These are phyloP conservation scores for Poeciliopsis turrubarensis DNA, from an alignment of 2,113 vertebrate genomes.

Conservation along the genomic window DNA sequence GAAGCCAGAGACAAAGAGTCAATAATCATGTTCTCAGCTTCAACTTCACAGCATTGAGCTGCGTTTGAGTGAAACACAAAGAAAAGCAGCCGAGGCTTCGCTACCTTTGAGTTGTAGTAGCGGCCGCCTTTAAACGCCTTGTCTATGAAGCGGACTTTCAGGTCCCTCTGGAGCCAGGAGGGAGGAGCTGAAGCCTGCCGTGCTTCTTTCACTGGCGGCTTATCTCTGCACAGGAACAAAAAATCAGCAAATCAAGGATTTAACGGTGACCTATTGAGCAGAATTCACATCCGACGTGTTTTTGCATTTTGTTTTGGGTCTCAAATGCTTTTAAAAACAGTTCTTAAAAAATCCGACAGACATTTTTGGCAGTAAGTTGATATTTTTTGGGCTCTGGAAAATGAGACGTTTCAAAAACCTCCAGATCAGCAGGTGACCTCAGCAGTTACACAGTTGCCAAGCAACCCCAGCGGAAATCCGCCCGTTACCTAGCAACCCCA, in stretches of 20 bases:
- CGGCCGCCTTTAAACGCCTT: conserved; percentile 86
- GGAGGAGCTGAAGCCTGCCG: conserved; percentile 58
- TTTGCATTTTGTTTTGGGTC: too few relatives aligned
- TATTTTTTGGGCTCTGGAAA: too few relatives aligned
- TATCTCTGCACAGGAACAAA: conserved; percentile 65
- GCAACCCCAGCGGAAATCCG: too few relatives aligned
- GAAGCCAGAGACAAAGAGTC: background rate
- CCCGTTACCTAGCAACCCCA: too few relatives aligned
- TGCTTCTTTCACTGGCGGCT: conserved; percentile 70
- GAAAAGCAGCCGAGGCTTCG: background rate
- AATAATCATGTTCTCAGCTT: background rate
- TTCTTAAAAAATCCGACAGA: too few relatives aligned
- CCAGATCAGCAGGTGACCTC: too few relatives aligned
- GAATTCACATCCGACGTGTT: too few relatives aligned
- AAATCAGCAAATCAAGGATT: background rate
- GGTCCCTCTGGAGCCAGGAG: conserved; percentile 87
- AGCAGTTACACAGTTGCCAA: too few relatives aligned
- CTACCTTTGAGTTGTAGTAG: conserved; percentile 92
- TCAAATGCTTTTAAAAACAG: too few relatives aligned
- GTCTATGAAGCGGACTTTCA: conserved; percentile 89
- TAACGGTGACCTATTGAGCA: too few relatives aligned
- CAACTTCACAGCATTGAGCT: background rate
- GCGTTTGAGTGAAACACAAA: background rate
- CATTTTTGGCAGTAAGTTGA: too few relatives aligned
- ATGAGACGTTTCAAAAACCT: too few relatives aligned